Evolutionary conservation across 1,140 invertebrate genomes (phyloP).

Genomic region (Pseudomyrmex sp.): DNA sequence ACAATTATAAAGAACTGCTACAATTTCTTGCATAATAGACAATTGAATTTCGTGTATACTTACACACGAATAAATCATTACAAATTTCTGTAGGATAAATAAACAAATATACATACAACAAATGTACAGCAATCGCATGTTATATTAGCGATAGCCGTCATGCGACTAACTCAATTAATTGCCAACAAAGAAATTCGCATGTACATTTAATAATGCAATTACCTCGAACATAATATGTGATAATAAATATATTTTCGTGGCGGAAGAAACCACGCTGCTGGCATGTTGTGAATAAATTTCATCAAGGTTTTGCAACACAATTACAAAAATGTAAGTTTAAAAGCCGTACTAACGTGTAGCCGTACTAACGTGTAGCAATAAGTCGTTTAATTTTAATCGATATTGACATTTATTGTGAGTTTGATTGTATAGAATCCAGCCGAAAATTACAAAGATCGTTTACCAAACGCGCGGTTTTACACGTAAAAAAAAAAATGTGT

Average conservation of each 20-base stretch:
- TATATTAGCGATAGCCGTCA: conserved; percentile 27
- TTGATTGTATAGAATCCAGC: conserved; percentile 5
- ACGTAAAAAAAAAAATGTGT: background rate
- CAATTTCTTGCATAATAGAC: conserved; percentile 8
- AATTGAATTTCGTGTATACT: conserved; percentile 31
- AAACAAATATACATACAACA: background rate
- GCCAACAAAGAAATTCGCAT: conserved; percentile 27
- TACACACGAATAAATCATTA: conserved; percentile 12
- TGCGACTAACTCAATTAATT: conserved; percentile 29
- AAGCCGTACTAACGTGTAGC: conserved; percentile 1
- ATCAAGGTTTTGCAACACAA: conserved; percentile 34
- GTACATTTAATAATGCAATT: conserved; percentile 18
- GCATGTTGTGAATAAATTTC: background rate
- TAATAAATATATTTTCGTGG: background rate
- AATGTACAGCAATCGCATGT: conserved; percentile 12
- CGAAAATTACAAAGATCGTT: conserved; percentile 31
- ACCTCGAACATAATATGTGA: background rate
- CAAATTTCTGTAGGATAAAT: conserved; percentile 24
- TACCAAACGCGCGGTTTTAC: conserved; percentile 4
- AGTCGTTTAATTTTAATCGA: conserved; percentile 27
- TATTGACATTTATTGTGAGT: conserved; percentile 12
- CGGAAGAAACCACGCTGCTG: background rate
- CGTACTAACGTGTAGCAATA: background rate
- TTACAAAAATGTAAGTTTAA: conserved; percentile 34
- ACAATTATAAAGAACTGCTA: background rate